Conservation (phyloP, 1,140 invertebrate genomes). For the Periplaneta americana region DNA sequence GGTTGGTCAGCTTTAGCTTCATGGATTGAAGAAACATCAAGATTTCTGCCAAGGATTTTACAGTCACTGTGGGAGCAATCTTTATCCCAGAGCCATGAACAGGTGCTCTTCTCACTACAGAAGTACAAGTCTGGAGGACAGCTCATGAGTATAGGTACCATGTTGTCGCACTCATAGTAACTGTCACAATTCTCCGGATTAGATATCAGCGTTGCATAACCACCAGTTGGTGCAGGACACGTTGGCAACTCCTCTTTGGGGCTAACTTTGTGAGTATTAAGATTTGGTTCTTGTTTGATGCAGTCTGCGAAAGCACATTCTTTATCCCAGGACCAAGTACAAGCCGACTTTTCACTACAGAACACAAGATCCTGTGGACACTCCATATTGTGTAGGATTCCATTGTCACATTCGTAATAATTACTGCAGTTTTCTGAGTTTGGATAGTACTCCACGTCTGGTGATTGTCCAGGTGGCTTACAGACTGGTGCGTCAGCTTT, state of each 20-base stretch:
- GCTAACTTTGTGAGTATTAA: too few relatives aligned
- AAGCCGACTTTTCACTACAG: neutral
- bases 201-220: neutral
- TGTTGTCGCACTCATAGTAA: neutral
- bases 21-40: too few relatives aligned
- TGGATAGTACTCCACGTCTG: neutral
- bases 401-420: neutral
- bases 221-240: neutral
- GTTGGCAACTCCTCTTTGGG: too few relatives aligned
- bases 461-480: neutral
- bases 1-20: neutral
- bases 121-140: neutral
- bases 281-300: neutral
- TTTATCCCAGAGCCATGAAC: neutral
- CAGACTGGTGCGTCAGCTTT: neutral
- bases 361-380: neutral
- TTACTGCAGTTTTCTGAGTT: neutral
- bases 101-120: neutral
- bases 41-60: neutral
- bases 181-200: neutral
- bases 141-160: neutral
- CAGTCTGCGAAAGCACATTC: neutral
- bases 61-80: neutral
- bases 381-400: neutral
- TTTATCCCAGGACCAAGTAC: neutral